Conservation (phyloP, 2,888 invertebrate species). For the Lacanobia oleracea region DNA sequence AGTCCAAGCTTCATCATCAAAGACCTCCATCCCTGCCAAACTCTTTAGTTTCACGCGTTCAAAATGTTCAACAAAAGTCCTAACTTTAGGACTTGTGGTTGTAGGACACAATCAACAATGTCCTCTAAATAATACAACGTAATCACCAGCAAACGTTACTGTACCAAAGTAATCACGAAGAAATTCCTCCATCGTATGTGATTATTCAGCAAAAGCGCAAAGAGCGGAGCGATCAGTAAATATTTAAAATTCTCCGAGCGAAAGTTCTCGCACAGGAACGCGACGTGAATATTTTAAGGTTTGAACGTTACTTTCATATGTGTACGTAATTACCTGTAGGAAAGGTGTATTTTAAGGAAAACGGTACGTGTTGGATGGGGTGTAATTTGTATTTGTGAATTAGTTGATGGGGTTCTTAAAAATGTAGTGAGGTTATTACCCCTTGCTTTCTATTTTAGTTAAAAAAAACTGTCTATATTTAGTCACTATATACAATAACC, state of each 20-base stretch:
- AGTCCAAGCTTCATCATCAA: too few species aligned
- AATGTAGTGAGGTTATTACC: not conserved
- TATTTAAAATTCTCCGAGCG: conserved; percentile 68
- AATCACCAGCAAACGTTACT: conserved; percentile 36
- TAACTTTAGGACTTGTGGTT: too few species aligned
- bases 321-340: conserved; percentile 65
- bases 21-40: too few species aligned
- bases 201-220: conserved; percentile 68
- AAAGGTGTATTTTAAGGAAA: conserved; percentile 14
- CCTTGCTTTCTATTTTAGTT: not conserved
- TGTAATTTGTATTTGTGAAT: conserved; percentile 15
- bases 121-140: conserved; percentile 17
- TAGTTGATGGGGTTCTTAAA: not conserved
- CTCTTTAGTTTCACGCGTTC: not conserved
- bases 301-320: conserved; percentile 64
- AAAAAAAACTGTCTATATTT: too few species aligned
- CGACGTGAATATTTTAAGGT: conserved; percentile 65
- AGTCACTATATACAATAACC: too few species aligned
- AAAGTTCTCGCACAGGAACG: conserved; percentile 63
- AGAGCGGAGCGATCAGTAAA: conserved; percentile 66
- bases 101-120: not conserved
- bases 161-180: conserved; percentile 62
- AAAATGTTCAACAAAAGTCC: not conserved
- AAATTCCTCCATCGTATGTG: conserved; percentile 62
- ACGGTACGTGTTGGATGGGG: conserved; percentile 3